These are phyloP conservation scores for Euthynnus affinis DNA, from an alignment of 2,797 vertebrate species.

Conservation along the genomic window DNA sequence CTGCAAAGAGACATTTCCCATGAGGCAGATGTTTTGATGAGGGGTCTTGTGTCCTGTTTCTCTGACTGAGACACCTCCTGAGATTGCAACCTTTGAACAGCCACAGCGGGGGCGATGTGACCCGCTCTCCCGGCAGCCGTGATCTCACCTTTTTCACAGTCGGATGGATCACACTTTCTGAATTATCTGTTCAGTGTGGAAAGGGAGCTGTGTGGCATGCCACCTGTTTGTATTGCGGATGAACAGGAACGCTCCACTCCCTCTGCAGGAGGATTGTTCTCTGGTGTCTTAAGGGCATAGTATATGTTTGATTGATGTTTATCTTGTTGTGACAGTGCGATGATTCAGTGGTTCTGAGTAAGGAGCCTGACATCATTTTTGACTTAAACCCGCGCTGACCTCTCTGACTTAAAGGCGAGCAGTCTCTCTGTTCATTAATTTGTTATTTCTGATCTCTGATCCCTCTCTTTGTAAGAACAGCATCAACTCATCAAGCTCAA, in stretches of 20 bases:
- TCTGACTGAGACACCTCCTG: neutral
- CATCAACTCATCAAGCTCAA: neutral
- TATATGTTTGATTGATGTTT: neutral
- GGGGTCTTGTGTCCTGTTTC: neutral
- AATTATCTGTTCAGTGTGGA: neutral
- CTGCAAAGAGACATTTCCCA: neutral
- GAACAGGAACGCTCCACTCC: neutral
- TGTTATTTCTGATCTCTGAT: neutral
- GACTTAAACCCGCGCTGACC: neutral
- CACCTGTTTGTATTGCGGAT: constrained; percentile 5
- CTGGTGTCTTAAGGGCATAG: neutral
- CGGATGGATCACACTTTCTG: neutral
- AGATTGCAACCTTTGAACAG: neutral
- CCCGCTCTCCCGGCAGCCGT: neutral
- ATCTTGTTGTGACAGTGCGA: neutral
- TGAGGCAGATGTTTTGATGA: neutral
- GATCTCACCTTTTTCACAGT: constrained; percentile 7
- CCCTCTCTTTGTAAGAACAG: neutral
- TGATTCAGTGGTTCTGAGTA: neutral
- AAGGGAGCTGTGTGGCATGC: neutral
- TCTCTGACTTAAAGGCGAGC: neutral
- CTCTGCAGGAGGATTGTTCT: neutral
- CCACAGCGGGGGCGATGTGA: rapidly evolving
- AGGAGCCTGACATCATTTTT: neutral
- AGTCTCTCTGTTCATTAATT: neutral